Evolutionary conservation across 2,797 vertebrate species (phyloP).

Genomic region (Carduelis carduelis): DNA sequence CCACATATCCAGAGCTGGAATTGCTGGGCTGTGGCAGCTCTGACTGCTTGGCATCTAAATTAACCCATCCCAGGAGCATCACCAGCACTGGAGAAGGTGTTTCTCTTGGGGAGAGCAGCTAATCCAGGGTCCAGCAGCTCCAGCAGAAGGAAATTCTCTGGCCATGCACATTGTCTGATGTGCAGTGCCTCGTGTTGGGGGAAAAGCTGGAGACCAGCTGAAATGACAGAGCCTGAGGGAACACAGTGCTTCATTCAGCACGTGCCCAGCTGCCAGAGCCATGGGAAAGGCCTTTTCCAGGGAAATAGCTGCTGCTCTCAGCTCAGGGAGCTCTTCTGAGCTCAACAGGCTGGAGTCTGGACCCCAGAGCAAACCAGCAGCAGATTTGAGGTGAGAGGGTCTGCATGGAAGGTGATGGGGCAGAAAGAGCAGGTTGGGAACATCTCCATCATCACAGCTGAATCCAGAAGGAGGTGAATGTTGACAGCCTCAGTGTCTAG

Average conservation of each 20-base stretch:
- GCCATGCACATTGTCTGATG: background rate
- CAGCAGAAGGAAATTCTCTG: background rate
- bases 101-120: background rate
- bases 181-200: background rate
- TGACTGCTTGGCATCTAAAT: background rate
- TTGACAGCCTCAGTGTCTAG: conserved; percentile 21
- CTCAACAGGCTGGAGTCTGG: background rate
- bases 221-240: background rate
- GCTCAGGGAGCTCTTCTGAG: background rate
- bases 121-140: background rate
- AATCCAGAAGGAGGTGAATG: conserved; percentile 35
- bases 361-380: background rate
- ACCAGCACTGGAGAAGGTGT: background rate
- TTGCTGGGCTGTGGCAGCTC: background rate
- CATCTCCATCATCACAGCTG: background rate
- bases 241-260: rapidly evolving
- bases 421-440: background rate
- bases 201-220: background rate
- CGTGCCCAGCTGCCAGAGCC: background rate
- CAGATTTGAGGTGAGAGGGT: background rate
- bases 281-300: background rate
- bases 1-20: background rate
- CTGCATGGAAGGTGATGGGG: rapidly evolving
- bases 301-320: background rate
- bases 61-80: background rate